Evolutionary conservation across 2,888 invertebrate species (phyloP), one percentile per base, ranked within the genome.

Genomic region (Cantharis rustica): DNA sequence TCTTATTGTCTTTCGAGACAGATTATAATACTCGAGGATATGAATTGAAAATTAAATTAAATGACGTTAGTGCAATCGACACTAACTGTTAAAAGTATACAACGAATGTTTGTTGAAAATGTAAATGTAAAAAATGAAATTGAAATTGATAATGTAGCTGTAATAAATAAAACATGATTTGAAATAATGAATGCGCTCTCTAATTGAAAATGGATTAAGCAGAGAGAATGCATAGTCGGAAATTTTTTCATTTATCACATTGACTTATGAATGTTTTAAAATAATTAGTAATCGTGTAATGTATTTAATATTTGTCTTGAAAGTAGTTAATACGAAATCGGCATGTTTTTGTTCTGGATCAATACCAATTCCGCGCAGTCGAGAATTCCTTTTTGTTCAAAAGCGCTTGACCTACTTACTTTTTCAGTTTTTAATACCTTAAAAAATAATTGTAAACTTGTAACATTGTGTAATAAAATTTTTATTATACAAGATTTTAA

Each of bases 331-430:
- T 66, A 17, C 64, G 64, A 66, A 66, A 66, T 66, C 17, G 64
- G 64, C 64, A 66, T 66, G 64, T 66, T 66, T 66, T 16, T 66
- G 71, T 66, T 73, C 31, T 27, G 77, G 79, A 79, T 77, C 77
- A 79, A 79, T 77, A 77, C 77, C 13, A 72, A 77, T 66, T 63
- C 27, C 74, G 77, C 77, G 74, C 74, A 77, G 77, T 72, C 77
- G 74, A 68, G 74, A 72, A 77, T 71, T 71, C 72, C 71, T 73
- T 72, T 69, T 71, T 70, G 69, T 69, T 75, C 68, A 71, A 63
- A 76, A 76, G 64, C 72, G 69, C 63, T 75, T 77, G 77, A 77
- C 77, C 77, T 72, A 75, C 23, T 72, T 77, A 71, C 26, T 23
- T 61, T 69, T 68, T 71, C 66, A 31, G 61, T 68, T 74, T 61